Conservation (phyloP, 2,113 vertebrate species). For the Chloropsis hardwickii region DNA sequence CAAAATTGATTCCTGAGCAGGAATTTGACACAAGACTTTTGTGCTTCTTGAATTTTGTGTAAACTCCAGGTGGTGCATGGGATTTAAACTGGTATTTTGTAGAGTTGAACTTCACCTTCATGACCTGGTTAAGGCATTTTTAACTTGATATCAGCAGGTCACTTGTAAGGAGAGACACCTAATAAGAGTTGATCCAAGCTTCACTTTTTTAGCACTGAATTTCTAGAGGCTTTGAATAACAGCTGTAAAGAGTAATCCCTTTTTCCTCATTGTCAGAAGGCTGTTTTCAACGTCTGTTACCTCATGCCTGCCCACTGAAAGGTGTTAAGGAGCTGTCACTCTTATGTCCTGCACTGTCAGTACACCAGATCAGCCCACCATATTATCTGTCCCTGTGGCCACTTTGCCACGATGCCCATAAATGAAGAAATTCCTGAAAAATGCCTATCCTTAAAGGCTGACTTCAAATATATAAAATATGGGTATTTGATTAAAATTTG, state of each 20-base stretch:
- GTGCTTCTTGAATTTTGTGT: neutral
- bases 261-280: neutral
- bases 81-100: slow-evolving; percentile 12
- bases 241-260: neutral
- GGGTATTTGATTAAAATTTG: neutral
- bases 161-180: neutral
- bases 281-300: neutral
- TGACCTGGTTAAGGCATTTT: neutral
- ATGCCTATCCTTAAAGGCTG: neutral
- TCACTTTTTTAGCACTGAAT: neutral
- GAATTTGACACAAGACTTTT: neutral
- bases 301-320: neutral
- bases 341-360: neutral
- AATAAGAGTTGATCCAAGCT: neutral
- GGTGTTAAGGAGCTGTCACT: neutral
- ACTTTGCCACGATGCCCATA: neutral
- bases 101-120: neutral
- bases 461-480: neutral
- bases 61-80: neutral
- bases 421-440: neutral
- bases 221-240: neutral
- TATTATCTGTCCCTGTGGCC: neutral
- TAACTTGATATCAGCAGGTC: neutral
- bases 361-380: neutral
- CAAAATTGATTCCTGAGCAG: slow-evolving; percentile 9